Evolutionary conservation across 2,888 invertebrate species (phyloP).

Genomic region (Miltochrista miniata): DNA sequence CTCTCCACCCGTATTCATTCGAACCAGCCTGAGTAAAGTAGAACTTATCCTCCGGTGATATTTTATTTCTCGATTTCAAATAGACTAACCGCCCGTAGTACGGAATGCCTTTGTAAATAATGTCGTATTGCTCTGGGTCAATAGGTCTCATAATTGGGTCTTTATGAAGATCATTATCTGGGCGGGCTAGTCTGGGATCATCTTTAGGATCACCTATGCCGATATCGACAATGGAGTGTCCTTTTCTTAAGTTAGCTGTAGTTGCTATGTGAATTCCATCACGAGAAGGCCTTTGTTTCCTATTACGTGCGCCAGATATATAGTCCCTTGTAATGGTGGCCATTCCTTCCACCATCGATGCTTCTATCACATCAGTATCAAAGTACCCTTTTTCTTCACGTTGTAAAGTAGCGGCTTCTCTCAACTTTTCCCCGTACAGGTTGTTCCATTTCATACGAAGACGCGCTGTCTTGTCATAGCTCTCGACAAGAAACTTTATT

Average conservation of each 20-base stretch:
- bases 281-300: conserved; percentile 34
- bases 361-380: conserved; percentile 42
- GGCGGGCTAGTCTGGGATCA: conserved; percentile 48
- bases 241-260: conserved; percentile 39
- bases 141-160: conserved; percentile 55
- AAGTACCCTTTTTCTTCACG: conserved; percentile 45
- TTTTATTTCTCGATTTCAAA: conserved; percentile 42
- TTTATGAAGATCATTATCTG: conserved; percentile 39
- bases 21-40: conserved; percentile 46
- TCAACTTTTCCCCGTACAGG: conserved; percentile 36
- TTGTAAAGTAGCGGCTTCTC: conserved; percentile 44
- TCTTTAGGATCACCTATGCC: conserved; percentile 49
- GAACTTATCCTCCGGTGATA: conserved; percentile 49
- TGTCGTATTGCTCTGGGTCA: conserved; percentile 35
- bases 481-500: conserved; percentile 54
- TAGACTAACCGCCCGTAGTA: conserved; percentile 47
- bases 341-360: conserved; percentile 42
- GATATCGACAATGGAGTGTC: conserved; percentile 48
- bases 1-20: conserved; percentile 54
- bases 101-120: conserved; percentile 52
- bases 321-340: conserved; percentile 42
- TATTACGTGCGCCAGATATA: conserved; percentile 35
- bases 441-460: conserved; percentile 56
- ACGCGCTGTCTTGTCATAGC: conserved; percentile 50
- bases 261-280: conserved; percentile 39